Evolutionary conservation across 2,888 invertebrate species (phyloP).

Genomic region (Amblyteles armatorius): DNA sequence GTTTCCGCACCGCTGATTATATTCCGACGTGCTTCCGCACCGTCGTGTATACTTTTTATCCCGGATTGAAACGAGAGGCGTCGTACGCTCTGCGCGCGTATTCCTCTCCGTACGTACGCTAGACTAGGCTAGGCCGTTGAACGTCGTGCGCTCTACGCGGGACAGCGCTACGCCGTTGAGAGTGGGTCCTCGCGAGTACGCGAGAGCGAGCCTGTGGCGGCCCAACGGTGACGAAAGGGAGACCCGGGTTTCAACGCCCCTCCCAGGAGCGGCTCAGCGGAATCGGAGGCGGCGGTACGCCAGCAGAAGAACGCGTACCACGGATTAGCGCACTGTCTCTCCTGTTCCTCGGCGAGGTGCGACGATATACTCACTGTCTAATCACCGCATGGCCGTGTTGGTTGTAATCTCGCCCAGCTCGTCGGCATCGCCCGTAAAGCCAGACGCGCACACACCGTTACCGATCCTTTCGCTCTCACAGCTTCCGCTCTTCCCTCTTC

Average conservation of each 20-base stretch:
- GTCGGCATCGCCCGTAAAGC: not conserved
- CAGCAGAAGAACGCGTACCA: conserved; percentile 23
- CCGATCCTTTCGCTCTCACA: not conserved
- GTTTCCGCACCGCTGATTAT: not conserved
- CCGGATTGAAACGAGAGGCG: not conserved
- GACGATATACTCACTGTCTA: conserved; percentile 2
- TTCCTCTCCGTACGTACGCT: not conserved
- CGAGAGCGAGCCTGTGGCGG: conserved; percentile 29
- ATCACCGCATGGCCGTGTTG: not conserved
- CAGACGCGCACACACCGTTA: not conserved
- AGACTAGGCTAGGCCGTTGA: conserved; percentile 46
- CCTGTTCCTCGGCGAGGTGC: not conserved
- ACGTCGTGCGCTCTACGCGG: conserved; percentile 23
- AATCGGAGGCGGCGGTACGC: conserved; percentile 11
- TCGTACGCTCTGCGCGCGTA: not conserved
- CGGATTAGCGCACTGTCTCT: not conserved
- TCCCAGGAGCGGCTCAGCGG: conserved; percentile 25
- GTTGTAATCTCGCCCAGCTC: not conserved
- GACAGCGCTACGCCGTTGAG: conserved; percentile 26
- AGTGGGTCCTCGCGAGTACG: conserved; percentile 58
- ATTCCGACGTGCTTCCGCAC: not conserved
- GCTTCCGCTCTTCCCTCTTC: not conserved
- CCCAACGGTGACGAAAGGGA: conserved; percentile 25
- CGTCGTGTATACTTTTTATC: not conserved
- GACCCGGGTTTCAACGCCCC: conserved; percentile 42